Evolutionary conservation across 1,140 invertebrate species (phyloP).

Genomic region (Triops cancriformis): DNA sequence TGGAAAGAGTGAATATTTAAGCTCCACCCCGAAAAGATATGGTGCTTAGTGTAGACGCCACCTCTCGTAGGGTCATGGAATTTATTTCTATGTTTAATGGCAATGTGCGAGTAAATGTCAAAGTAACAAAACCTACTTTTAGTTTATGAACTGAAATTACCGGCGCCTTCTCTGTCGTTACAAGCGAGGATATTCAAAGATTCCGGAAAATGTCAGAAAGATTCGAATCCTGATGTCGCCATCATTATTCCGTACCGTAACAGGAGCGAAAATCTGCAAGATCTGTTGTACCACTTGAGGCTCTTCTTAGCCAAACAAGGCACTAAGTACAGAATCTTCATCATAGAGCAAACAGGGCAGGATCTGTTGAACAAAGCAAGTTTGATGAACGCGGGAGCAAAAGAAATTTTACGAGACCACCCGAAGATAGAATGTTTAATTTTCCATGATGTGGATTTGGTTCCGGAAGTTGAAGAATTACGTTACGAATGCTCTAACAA

Average conservation of each 20-base stretch:
- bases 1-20: too few relatives aligned
- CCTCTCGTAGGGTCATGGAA: too few relatives aligned
- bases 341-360: not conserved
- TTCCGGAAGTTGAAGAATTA: not conserved
- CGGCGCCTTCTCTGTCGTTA: not conserved
- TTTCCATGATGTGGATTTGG: not conserved
- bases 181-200: not conserved
- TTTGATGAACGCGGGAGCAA: not conserved
- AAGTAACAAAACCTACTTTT: too few relatives aligned
- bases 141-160: not conserved
- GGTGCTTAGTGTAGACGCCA: too few relatives aligned
- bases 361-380: not conserved
- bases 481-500: not conserved
- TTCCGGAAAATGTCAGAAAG: not conserved
- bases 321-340: not conserved
- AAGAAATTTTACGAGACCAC: not conserved
- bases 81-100: too few relatives aligned
- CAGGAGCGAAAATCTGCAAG: not conserved
- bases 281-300: not conserved
- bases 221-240: not conserved
- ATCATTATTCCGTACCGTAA: not conserved
- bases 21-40: too few relatives aligned
- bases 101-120: too few relatives aligned
- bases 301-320: not conserved
- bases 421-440: not conserved